These are phyloP conservation scores for Picus viridis DNA, from an alignment of 2,797 vertebrate genomes.

Conservation along the genomic window DNA sequence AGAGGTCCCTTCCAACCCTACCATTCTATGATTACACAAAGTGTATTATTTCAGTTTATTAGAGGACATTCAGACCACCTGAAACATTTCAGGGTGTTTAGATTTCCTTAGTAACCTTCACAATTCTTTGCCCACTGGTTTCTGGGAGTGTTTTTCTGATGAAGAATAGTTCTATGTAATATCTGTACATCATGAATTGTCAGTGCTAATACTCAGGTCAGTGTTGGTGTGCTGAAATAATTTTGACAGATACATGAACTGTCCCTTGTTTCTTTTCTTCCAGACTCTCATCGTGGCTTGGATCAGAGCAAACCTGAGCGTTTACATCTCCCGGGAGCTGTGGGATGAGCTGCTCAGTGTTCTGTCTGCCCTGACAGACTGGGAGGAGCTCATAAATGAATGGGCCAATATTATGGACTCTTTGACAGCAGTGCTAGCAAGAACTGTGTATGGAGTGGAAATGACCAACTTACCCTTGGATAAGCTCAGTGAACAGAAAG, in stretches of 20 bases:
- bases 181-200: neutral
- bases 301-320: constrained; percentile 95
- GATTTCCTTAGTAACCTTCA: neutral
- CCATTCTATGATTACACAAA: neutral
- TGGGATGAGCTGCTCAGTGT: constrained; percentile 96
- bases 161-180: rapidly evolving
- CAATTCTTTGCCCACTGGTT: neutral
- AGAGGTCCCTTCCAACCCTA: too few relatives aligned
- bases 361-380: constrained; percentile 93
- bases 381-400: constrained; percentile 95
- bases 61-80: neutral
- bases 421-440: constrained; percentile 92
- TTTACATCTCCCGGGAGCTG: constrained; percentile 95
- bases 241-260: neutral
- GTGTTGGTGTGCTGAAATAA: neutral
- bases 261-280: neutral
- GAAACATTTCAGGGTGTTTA: neutral
- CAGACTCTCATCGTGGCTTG: constrained; percentile 98
- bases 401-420: constrained; percentile 99
- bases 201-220: rapidly evolving
- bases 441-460: constrained; percentile 93
- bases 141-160: neutral
- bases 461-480: constrained; percentile 95
- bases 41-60: neutral
- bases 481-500: constrained; percentile 97